Evolutionary conservation across 2,888 invertebrate genomes (phyloP).

Genomic region (Falcaria lacertinaria): DNA sequence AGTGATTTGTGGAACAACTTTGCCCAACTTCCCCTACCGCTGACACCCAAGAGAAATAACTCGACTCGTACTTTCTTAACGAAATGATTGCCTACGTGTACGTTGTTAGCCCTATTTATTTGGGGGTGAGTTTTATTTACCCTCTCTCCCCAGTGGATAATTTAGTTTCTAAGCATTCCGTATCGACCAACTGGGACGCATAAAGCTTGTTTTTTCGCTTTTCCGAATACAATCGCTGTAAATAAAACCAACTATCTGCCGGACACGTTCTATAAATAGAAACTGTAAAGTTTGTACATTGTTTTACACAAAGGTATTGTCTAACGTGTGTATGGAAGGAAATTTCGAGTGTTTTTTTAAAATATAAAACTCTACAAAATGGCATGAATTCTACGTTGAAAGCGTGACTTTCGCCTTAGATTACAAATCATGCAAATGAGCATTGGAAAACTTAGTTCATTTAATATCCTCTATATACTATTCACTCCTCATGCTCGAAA

Average conservation of each 20-base stretch:
- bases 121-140: constrained; percentile 71
- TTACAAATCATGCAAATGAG: no score
- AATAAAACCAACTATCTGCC: constrained; percentile 17
- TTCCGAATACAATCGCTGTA: constrained; percentile 28
- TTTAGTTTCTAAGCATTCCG: constrained; percentile 72
- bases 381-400: no score
- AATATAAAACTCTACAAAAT: no score
- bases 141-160: constrained; percentile 67
- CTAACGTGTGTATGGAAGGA: no score
- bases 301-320: background rate
- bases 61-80: constrained; percentile 71
- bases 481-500: no score
- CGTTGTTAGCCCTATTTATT: constrained; percentile 74
- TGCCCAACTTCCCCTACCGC: constrained; percentile 35
- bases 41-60: constrained; percentile 68
- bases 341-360: no score
- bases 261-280: background rate
- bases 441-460: no score
- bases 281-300: background rate
- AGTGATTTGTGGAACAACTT: constrained; percentile 62
- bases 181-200: constrained; percentile 69
- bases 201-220: constrained; percentile 58
- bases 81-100: constrained; percentile 77
- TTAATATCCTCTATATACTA: no score
- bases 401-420: no score